Evolutionary conservation across 2,113 vertebrate species (phyloP), one percentile per base, ranked within the genome.

Genomic region (Ophiodon elongatus): DNA sequence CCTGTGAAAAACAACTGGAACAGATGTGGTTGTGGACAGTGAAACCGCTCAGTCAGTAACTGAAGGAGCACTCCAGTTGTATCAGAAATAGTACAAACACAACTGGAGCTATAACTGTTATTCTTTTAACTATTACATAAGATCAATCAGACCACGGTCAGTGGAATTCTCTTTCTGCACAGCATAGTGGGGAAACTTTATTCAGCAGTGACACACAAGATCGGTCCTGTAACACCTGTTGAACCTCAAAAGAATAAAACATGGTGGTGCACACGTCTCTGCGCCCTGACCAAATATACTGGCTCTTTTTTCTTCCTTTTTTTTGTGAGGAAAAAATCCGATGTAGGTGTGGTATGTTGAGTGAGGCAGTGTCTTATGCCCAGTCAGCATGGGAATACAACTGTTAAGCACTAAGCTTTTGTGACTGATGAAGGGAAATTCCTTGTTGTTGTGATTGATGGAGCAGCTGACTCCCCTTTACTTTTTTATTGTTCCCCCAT

Each of bases 11-110:
- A 74, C 37, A 66, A 41, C n/a, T 63, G 31, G 14, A 72, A 27
- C 73, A 56, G 65, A 80, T 76, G 59, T 23, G 29, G n/a, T 39
- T 31, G 25, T 70, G 64, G 77, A 64, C 23, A 33, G 54, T 68
- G n/a, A 71, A 75, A 74, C 23, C 0, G 3, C 23, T 64, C 27
- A 23, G 66, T 35, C 14, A 67, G 43, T 54, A 73, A 56, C 54
- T 54, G 25, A 62, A 63, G 27, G 45, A 43, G 13, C 41, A 39
- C 21, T 66, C 14, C 27, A 13, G 8, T 37, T 66, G 35, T 25
- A 62, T 37, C 35, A 11, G 17, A 27, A 64, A 70, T 15, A 25
- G 35, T 33, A 43, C 41, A 10, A 19, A 3, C 47, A 54, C 65
- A 68, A 15, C 8, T 65, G 4, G 15, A 37, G 6, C n/a, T 62